Conservation (phyloP, 2,113 vertebrate species). For the Lagenorhynchus albirostris region DNA sequence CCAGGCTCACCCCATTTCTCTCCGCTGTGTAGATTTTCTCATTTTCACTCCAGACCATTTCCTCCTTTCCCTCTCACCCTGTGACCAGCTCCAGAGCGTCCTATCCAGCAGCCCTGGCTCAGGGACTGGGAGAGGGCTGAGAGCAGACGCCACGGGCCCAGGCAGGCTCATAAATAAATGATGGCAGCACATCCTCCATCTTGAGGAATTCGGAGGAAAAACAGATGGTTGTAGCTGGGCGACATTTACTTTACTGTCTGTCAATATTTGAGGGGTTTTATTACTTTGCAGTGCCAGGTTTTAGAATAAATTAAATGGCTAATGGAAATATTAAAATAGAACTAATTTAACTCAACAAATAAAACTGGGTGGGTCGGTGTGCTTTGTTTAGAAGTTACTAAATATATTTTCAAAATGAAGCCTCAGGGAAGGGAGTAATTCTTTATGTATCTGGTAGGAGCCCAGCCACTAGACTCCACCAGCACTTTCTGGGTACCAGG, state of each 20-base stretch:
- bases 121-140: background rate
- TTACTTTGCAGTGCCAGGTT: slow-evolving; percentile 80
- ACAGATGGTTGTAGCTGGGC: slow-evolving; percentile 74
- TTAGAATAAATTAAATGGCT: slow-evolving; percentile 80
- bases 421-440: slow-evolving; percentile 27
- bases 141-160: background rate
- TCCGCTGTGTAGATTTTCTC: background rate
- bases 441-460: background rate
- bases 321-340: slow-evolving; percentile 86
- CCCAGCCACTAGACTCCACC: background rate
- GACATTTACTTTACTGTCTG: slow-evolving; percentile 83
- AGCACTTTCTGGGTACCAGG: background rate
- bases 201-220: slow-evolving; percentile 75
- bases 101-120: background rate
- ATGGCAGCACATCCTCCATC: slow-evolving; percentile 52
- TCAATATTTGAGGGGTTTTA: slow-evolving; percentile 85
- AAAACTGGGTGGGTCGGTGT: slow-evolving; percentile 62
- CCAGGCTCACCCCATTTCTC: background rate
- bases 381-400: slow-evolving; percentile 73
- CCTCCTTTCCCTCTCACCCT: background rate
- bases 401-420: slow-evolving; percentile 71
- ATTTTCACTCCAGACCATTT: too few species aligned
- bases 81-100: accelerated
- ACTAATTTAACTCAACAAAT: slow-evolving; percentile 83
- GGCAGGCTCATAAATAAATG: slow-evolving; percentile 65